Evolutionary conservation across 2,113 vertebrate genomes (phyloP), one percentile per base, ranked within the genome.

Genomic region (Cichladusa arquata): DNA sequence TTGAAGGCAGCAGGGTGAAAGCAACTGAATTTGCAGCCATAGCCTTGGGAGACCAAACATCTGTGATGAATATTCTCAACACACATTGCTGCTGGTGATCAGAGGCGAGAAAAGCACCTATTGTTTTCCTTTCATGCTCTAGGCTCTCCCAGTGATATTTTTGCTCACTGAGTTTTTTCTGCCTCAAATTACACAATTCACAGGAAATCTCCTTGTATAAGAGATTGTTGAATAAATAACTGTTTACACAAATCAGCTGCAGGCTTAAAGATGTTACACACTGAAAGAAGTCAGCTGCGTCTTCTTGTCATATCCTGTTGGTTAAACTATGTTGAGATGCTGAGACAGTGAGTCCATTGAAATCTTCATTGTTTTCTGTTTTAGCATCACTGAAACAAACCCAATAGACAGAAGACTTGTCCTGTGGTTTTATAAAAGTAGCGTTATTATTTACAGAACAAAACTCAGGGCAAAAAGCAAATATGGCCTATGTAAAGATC

Each of bases 201-300:
- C 31, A 87, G 47, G 80, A 95, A 93, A 40, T 60, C 17, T 92
- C 24, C n/a, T 79, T 2, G 0, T 36, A 17, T 34, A 82, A 79
- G 50, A 95, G 36, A 86, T 76, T 74, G 61, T 51, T 84, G 73
- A 93, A 62, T 86, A 93, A 93, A 88, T 56, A 72, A 81, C 62
- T 58, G 26, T 81, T 94, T 80, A 79, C 18, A 73, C 13, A 56
- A 62, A 80, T 79, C 72, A 89, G 88, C 54, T 87, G n/a, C 50
- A 78, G 36, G 66, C 70, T 53, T 88, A 80, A 94, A 88, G 79
- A 86, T 34, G 22, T 47, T 73, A 45, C 20, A 56, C 5, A 31
- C 9, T 56, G 61, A 54, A 86, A 90, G 70, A 83, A 67, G 24
- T 51, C 77, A 91, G 64, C 72, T 92, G 80, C 40, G 48, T 70